phyloP scores from a whole-genome alignment of 2,113 vertebrate species.

The Raphicerus campestris region DNA sequence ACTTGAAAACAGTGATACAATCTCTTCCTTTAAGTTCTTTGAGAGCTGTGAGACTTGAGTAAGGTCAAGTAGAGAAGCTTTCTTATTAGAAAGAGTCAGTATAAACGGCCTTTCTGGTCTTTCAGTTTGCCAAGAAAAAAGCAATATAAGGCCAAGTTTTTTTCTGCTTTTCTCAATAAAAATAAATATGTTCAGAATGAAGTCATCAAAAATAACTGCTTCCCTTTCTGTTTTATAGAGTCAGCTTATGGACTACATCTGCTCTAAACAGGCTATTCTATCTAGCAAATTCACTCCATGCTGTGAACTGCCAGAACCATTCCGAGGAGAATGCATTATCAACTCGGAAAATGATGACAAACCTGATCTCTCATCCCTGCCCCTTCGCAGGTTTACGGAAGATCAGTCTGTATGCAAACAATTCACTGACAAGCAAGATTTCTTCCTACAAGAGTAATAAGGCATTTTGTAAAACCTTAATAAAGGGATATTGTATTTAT shows the following conservation, averaged over 20 bases:
- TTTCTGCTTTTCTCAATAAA: background rate
- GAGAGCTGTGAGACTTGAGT: background rate
- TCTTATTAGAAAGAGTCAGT: background rate
- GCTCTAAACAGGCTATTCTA: background rate
- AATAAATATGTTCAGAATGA: background rate
- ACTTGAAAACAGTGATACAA: background rate
- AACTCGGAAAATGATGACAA: constrained; percentile 20
- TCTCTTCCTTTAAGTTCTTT: background rate
- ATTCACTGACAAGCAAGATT: background rate
- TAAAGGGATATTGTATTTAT: background rate
- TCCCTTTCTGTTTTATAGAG: constrained; percentile 9
- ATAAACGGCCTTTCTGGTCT: background rate
- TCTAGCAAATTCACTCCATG: constrained; percentile 23
- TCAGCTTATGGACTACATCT: constrained; percentile 29
- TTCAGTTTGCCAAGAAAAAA: background rate
- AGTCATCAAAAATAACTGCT: background rate
- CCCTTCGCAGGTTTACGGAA: constrained; percentile 20
- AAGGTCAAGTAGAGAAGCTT: background rate
- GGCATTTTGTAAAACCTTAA: background rate
- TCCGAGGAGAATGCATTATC: constrained; percentile 25
- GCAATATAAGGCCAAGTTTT: background rate
- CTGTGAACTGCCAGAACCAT: background rate
- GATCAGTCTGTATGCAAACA: constrained; percentile 6
- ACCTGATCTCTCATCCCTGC: background rate
- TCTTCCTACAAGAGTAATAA: constrained; percentile 15